Conservation (phyloP, 2,113 vertebrate genomes). For the Oenanthe oenanthe region DNA sequence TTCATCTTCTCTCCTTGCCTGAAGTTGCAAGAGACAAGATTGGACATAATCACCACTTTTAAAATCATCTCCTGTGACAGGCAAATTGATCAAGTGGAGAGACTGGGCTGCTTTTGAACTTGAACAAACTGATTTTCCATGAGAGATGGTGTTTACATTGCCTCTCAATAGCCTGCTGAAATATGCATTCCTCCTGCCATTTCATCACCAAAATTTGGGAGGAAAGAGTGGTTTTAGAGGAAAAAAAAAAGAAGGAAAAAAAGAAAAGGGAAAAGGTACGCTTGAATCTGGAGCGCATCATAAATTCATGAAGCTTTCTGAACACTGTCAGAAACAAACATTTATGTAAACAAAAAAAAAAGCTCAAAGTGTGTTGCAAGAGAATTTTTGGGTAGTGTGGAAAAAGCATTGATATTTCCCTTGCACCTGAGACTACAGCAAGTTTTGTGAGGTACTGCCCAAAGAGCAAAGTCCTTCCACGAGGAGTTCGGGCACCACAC, state of each 20-base stretch:
- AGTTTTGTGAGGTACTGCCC: rapidly evolving
- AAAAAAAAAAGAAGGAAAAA: too few species aligned
- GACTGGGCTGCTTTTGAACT: not conserved
- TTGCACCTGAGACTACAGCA: not conserved
- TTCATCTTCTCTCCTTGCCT: not conserved
- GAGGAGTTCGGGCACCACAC: rapidly evolving
- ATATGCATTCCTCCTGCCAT: not conserved
- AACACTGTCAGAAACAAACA: slow-evolving; percentile 37
- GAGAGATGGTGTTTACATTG: slow-evolving; percentile 21
- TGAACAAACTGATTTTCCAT: not conserved
- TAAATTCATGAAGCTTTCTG: slow-evolving; percentile 54
- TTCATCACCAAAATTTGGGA: slow-evolving; percentile 8
- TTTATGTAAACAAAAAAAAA: not conserved
- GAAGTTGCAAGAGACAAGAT: not conserved
- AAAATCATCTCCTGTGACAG: slow-evolving; percentile 52
- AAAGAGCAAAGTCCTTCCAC: not conserved
- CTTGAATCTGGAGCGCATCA: slow-evolving; percentile 19
- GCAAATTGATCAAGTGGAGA: slow-evolving; percentile 45
- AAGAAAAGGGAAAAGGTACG: not conserved
- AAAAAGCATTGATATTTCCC: not conserved
- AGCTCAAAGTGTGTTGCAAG: not conserved
- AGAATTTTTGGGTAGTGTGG: not conserved
- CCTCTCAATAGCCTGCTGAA: not conserved
- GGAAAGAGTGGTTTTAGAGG: not conserved
- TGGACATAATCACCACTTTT: slow-evolving; percentile 15